Conservation (phyloP, 2,888 invertebrate species). For the Junonia oenone region DNA sequence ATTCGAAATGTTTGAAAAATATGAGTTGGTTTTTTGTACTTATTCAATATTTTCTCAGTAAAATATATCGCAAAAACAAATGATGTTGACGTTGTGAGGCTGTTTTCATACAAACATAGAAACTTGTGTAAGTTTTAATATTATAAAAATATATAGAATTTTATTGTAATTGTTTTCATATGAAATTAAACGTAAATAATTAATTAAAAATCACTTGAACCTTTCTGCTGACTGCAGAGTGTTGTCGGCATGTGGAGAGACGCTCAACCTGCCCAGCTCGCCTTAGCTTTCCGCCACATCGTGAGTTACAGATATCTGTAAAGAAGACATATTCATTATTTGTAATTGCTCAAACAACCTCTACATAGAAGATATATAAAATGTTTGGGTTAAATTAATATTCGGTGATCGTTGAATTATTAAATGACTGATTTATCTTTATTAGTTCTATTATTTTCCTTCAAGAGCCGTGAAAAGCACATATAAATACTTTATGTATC, state of each 20-base stretch:
- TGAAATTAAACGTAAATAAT: neutral
- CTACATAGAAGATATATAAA: neutral
- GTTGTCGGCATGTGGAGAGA: conserved; percentile 68
- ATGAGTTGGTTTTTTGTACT: no score
- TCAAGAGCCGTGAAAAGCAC: no score
- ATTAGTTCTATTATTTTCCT: no score
- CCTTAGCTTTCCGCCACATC: conserved; percentile 45
- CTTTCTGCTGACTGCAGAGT: conserved; percentile 74
- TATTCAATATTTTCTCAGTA: no score
- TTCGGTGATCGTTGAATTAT: no score
- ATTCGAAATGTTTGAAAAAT: no score
- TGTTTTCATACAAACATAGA: no score
- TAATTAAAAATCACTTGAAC: conserved; percentile 27
- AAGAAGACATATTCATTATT: conserved; percentile 4
- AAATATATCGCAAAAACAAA: no score
- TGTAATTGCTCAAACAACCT: neutral
- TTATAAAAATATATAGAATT: no score
- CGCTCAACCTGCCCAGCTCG: conserved; percentile 52
- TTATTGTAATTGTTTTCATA: neutral
- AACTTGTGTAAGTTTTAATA: no score
- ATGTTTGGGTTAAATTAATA: neutral
- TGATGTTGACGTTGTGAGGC: no score
- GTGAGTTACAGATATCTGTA: conserved; percentile 32
- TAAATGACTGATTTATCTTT: no score
- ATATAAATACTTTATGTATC: neutral